Evolutionary conservation across 1,140 invertebrate species (phyloP).

Genomic region (Cydia strobilella): DNA sequence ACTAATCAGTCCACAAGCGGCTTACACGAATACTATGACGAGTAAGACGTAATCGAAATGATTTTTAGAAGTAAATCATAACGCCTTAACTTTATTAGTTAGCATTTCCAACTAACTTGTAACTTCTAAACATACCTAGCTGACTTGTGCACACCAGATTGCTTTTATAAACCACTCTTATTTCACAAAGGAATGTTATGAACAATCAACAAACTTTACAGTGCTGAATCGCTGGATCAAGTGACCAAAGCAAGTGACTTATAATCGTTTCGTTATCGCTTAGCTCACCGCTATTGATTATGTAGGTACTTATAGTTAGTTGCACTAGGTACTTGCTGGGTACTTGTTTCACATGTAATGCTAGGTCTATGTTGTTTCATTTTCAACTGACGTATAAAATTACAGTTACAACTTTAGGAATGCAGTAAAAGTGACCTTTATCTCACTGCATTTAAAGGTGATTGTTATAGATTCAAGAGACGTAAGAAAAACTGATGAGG

Average conservation of each 20-base stretch:
- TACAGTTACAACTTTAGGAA: not conserved
- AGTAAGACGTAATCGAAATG: too few relatives aligned
- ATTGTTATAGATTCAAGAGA: not conserved
- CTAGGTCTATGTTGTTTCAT: too few relatives aligned
- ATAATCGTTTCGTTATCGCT: not conserved
- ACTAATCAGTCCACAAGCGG: too few relatives aligned
- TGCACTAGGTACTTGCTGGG: not conserved
- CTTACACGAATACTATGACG: too few relatives aligned
- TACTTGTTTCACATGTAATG: too few relatives aligned
- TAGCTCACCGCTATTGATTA: not conserved
- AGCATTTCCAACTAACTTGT: too few relatives aligned
- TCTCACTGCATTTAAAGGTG: not conserved
- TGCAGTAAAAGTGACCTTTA: not conserved
- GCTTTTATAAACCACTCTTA: not conserved
- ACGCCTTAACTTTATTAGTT: too few relatives aligned
- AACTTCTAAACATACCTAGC: not conserved
- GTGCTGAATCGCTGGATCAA: too few relatives aligned
- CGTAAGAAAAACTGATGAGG: not conserved
- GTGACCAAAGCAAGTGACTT: too few relatives aligned
- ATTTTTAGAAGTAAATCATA: too few relatives aligned
- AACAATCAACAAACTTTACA: conserved; percentile 1
- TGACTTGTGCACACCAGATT: not conserved
- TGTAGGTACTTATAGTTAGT: not conserved
- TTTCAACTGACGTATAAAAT: not conserved
- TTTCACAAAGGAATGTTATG: conserved; percentile 7